Evolutionary conservation across 1,140 invertebrate species (phyloP).

Genomic region (Caerostris darwini): DNA sequence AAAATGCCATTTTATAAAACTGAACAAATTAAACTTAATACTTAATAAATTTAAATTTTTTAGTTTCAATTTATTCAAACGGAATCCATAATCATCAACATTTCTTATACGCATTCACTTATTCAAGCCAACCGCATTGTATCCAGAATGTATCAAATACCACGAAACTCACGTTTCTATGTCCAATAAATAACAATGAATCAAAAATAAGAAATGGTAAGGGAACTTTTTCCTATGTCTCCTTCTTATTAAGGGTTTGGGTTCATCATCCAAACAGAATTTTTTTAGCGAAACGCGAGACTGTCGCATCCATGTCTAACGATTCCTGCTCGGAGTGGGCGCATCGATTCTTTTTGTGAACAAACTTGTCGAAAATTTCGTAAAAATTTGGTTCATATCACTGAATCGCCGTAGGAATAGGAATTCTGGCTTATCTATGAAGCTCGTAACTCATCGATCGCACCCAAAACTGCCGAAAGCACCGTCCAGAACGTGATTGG

Average conservation of each 20-base stretch:
- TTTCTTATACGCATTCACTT: no score
- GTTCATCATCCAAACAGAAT: background rate
- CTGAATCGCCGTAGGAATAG: conserved; percentile 11
- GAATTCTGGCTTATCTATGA: conserved; percentile 25
- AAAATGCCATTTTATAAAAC: no score
- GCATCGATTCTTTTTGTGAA: conserved; percentile 23
- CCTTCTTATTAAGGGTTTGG: background rate
- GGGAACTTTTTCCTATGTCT: background rate
- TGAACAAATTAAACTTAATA: no score
- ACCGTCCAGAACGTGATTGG: conserved; percentile 25
- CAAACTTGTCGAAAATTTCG: background rate
- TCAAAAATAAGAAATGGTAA: no score
- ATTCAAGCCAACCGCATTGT: no score
- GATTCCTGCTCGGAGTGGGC: background rate
- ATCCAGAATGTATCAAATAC: no score
- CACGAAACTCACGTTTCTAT: no score
- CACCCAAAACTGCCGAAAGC: background rate
- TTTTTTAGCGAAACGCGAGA: background rate
- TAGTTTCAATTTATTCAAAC: no score
- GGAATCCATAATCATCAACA: no score
- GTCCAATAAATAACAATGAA: no score
- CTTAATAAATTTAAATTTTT: no score
- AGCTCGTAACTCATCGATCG: conserved; percentile 20
- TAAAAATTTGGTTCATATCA: conserved; percentile 24
- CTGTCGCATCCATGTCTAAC: background rate